Evolutionary conservation across 2,888 invertebrate species (phyloP), one percentile per base, ranked within the genome.

Genomic region (Trichopoda pennipes): DNA sequence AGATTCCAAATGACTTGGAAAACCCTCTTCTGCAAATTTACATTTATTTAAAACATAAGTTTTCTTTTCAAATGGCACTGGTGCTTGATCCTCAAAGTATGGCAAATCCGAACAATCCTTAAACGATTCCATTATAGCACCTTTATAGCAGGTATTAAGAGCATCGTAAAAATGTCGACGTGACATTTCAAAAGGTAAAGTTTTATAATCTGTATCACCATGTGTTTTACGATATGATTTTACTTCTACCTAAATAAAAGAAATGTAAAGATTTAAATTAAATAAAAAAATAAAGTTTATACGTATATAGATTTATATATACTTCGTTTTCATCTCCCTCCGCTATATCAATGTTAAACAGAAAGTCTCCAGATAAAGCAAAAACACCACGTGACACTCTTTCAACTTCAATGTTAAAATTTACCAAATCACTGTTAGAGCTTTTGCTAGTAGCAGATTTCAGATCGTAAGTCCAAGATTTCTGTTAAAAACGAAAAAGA

Each of bases 31-130:
- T 2, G 68, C 76, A 19, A 86, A 3, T n/a, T 70, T 14, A 55
- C 86, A 86, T 32, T 78, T 79, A 9, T 73, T 32, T 0, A 79
- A 44, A 0, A 21, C 14, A 28, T 80, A 85, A 0, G 19, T 58
- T 14, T 63, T 63, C 28, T 56, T 81, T 1, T 84, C 84, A 63
- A 85, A 75, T 0, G 82, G 84, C 4, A 76, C 76, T 8, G 38
- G 19, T 1, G 72, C 23, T 0, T 51, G 42, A 6, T 60, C 81
- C 9, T 80, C 56, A 16, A 85, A 83, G 9, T 66, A 32, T 2
- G 87, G 86, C 1, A 84, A 1, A 83, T 86, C 80, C 0, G 85
- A 85, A 42, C 87, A 87, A 1, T 76, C 23, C 1, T 7, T 69
- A 1, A 85, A 8, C 9, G 84, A 85, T 12, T 83, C 60, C 66